Base-by-base conservation (phyloP, 2,113 vertebrate species). In the Arothron firmamentum region DNA sequence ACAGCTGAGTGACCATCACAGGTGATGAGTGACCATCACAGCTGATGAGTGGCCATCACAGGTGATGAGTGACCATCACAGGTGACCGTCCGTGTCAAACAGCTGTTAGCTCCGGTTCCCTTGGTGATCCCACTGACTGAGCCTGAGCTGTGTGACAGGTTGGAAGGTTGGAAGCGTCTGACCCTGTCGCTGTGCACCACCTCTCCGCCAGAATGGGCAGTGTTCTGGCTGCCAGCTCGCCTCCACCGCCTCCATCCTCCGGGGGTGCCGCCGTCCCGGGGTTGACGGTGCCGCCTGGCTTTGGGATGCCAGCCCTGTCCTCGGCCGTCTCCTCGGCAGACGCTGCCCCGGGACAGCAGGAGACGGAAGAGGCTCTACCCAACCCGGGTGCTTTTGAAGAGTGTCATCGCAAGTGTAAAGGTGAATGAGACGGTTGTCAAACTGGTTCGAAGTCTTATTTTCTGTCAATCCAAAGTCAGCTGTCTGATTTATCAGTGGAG, bases 311-410 rank as follows among this genome's bases (percentile, higher is more conserved):
- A 10, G 45, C 79, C 0, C 73, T 91, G 0, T 85, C 88, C 1
- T 59, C 91, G 0, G 80, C 90, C 9, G 28, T 85, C 0, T 64
- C 87, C 16, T 43, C 85, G 2, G 16, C 59, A 1, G 70, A 68
- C 43, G 46, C 62, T 2, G 34, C 52, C 6, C 17, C 74, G 0
- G 65, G 78, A 5, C 73, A 79, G 52, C 58, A 54, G 71, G 20
- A 90, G 74, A n/a, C 76, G n/a, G 85, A 91, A 69, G 63, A 61
- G 56, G 3, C 82, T 46, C 43, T 90, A 54, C 80, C 93, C 60
- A 95, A 95, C 74, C 94, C 94, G 0, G 94, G 94, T 4, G 90
- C 92, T 1, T 95, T 94, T 54, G 93, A 94, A n/a, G 92, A 95
- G 74, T 94, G 92, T 63, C 93, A 95, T 67, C 91, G 93, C 52